A percentile compares a stretch with the other conserved stretches of the same genome.
Conservation (phyloP, 2,797 vertebrate genomes). For the Chrysocyon brachyurus region DNA sequence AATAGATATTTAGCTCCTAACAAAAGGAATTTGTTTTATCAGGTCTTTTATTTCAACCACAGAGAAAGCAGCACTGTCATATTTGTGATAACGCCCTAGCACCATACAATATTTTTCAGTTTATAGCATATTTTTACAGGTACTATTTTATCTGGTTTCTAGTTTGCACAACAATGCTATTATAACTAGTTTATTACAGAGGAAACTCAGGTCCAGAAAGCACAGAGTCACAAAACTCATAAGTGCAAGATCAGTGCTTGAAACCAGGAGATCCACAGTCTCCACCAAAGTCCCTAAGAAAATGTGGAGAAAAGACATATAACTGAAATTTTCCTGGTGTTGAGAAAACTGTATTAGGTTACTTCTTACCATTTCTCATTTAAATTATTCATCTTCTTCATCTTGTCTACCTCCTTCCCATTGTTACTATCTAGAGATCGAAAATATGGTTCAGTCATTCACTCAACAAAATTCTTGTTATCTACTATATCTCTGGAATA, state of each 20-base stretch:
- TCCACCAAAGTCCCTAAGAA: neutral
- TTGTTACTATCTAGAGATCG: neutral
- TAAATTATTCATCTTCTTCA: neutral
- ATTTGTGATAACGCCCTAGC: neutral
- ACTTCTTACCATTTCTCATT: neutral
- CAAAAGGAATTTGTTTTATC: neutral
- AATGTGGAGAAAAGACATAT: neutral
- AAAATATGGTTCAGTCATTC: neutral
- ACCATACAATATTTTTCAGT: neutral
- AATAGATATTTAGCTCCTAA: slow-evolving; percentile 8
- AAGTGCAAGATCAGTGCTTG: neutral
- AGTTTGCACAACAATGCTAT: neutral
- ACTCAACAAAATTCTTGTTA: neutral
- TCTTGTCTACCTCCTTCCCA: neutral
- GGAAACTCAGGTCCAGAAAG: neutral
- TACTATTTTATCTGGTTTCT: neutral
- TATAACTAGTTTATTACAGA: neutral
- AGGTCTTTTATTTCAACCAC: neutral
- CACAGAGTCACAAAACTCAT: neutral
- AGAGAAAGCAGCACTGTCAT: neutral
- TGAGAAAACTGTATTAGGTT: neutral
- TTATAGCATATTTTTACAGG: neutral
- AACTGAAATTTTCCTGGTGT: neutral
- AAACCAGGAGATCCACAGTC: neutral
- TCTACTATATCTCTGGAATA: neutral